Evolutionary conservation across 2,888 invertebrate genomes (phyloP).

Genomic region (Dioctria linearis): DNA sequence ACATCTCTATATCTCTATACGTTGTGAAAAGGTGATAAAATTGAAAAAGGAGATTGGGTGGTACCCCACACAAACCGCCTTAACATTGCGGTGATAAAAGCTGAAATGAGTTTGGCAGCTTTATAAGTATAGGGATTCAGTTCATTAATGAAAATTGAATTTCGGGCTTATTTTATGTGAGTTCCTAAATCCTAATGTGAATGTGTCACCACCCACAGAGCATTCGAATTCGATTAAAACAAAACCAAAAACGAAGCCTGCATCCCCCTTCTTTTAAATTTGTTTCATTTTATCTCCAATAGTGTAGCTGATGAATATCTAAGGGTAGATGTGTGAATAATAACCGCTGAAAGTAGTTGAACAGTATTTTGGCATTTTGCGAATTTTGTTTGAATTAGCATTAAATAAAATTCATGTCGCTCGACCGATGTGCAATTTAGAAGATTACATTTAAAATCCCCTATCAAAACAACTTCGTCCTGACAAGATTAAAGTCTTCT

Average conservation of each 20-base stretch:
- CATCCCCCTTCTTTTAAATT: no score
- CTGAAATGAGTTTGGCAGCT: background rate
- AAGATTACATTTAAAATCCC: constrained; percentile 5
- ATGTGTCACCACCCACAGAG: background rate
- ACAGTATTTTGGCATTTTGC: no score
- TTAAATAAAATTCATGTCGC: no score
- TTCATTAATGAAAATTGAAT: background rate
- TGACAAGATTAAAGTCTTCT: background rate
- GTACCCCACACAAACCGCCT: background rate
- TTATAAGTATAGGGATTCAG: background rate
- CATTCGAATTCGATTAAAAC: background rate
- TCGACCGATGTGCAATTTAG: background rate
- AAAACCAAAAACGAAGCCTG: no score
- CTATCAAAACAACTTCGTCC: constrained; percentile 2
- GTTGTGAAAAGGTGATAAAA: constrained; percentile 4
- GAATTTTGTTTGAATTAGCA: no score
- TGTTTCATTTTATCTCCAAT: no score
- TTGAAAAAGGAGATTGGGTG: background rate
- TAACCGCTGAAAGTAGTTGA: no score
- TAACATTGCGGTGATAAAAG: background rate
- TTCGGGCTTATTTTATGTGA: background rate
- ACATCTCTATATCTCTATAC: background rate
- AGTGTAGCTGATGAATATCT: no score
- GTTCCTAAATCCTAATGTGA: background rate
- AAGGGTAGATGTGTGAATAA: no score